These are phyloP conservation scores for Drosophila melanica DNA, from an alignment of 1,140 invertebrate genomes.

Conservation along the genomic window DNA sequence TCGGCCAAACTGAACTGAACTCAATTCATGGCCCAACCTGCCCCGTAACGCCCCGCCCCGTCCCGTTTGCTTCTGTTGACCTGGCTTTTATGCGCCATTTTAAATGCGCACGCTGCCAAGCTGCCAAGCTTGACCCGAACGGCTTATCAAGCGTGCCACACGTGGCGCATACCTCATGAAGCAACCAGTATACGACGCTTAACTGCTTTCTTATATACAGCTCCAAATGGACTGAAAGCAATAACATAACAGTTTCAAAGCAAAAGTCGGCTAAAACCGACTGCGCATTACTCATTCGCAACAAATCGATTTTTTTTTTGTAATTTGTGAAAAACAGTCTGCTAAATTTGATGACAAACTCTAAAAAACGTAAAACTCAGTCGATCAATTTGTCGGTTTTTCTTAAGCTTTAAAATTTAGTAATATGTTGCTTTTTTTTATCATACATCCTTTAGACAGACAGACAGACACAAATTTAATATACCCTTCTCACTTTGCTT, in stretches of 20 bases:
- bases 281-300: too few relatives aligned
- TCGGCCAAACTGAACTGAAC: slow-evolving; percentile 38
- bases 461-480: too few relatives aligned
- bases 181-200: slow-evolving; percentile 4
- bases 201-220: slow-evolving; percentile 12
- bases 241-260: slow-evolving; percentile 11
- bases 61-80: slow-evolving; percentile 42
- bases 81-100: slow-evolving; percentile 59
- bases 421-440: too few relatives aligned
- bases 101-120: slow-evolving; percentile 37
- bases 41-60: not conserved
- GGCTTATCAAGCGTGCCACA: slow-evolving; percentile 38
- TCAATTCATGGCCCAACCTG: slow-evolving; percentile 26
- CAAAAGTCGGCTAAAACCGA: too few relatives aligned
- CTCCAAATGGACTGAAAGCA: slow-evolving; percentile 25
- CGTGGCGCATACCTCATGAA: slow-evolving; percentile 15
- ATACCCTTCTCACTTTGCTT: too few relatives aligned
- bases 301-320: too few relatives aligned
- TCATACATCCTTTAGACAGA: too few relatives aligned
- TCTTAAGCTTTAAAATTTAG: too few relatives aligned
- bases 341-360: too few relatives aligned
- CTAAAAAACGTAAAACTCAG: too few relatives aligned
- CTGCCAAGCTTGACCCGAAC: slow-evolving; percentile 7
- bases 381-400: too few relatives aligned
- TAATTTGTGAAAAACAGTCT: too few relatives aligned